Conservation (phyloP, 2,888 invertebrate species). For the Magallana nippona region DNA sequence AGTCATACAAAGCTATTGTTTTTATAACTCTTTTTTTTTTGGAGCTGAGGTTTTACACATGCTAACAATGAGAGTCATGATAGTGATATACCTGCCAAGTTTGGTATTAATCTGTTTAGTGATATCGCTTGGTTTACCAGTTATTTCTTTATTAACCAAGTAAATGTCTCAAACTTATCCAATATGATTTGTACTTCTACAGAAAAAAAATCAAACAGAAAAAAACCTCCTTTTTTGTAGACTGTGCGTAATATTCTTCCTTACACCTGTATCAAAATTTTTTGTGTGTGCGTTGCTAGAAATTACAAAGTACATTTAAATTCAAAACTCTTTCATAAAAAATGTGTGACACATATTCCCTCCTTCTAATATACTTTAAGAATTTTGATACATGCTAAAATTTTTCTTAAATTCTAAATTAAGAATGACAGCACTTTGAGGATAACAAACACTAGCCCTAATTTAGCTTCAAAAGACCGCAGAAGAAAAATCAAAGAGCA, state of each 20-base stretch:
- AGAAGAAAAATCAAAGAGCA: not conserved
- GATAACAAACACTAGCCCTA: slow-evolving; percentile 9
- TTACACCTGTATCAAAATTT: too few relatives aligned
- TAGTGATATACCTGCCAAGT: not conserved
- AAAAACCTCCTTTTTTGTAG: too few relatives aligned
- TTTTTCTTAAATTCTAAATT: slow-evolving; percentile 1
- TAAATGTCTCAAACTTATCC: not conserved
- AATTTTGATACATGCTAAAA: slow-evolving; percentile 20
- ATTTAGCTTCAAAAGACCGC: slow-evolving; percentile 23
- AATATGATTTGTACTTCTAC: not conserved
- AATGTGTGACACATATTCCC: not conserved
- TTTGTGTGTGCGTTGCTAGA: too few relatives aligned
- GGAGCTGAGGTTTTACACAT: not conserved
- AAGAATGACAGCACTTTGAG: slow-evolving; percentile 24
- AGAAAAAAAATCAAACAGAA: too few relatives aligned
- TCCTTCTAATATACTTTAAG: not conserved
- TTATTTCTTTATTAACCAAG: not conserved
- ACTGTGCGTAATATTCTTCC: too few relatives aligned
- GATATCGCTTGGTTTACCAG: not conserved
- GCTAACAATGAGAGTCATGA: not conserved
- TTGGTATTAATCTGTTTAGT: slow-evolving; percentile 1
- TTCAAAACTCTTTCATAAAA: not conserved
- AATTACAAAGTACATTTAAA: too few relatives aligned
- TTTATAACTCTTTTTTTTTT: not conserved
- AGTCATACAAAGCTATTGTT: not conserved